Base-by-base conservation (phyloP, 2,888 invertebrate genomes). In the Trichogramma dendrolimi region DNA sequence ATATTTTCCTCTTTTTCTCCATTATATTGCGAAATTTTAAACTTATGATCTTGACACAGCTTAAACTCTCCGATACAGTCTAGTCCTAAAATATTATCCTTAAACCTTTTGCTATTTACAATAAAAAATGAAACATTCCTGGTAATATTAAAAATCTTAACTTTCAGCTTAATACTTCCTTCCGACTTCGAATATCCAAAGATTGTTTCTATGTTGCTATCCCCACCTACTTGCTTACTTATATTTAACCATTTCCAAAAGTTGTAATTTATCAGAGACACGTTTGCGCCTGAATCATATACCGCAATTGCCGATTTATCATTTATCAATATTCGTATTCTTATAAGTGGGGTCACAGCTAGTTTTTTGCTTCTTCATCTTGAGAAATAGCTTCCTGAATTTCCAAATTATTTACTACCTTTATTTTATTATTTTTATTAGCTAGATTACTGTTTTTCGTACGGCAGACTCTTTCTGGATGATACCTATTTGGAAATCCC, bases 281-380 rank as follows among this genome's bases (percentile, higher is more conserved):
- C 40, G 46, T 65, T 65, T 44, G 62, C 52, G 52, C 62, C 64
- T 38, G 65, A 62, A 40, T 65, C 67, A 55, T 65, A 65, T 27
- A 67, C 6, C 8, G 41, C 62, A 1, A 58, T 48, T 7, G 59
- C 63, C 11, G 46, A n/a, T 14, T 39, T 55, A 58, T 50, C 11
- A 55, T 65, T 55, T 5, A 61, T 43, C 40, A 61, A 39, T n/a
- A 64, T 38, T 42, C 65, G 47, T 51, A 64, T n/a, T 60, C 8
- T 64, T 47, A 64, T 64, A 60, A 64, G 62, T 54, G 62, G 61
- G 55, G 52, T 56, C 4, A 42, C n/a, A 8, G 43, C 44, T 60
- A 43, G 60, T 62, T 62, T 62, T 65, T 60, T 60, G 56, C 48
- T 27, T 56, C 42, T 43, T 56, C 60, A 40, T 49, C 43, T 7